These are phyloP conservation scores for Ophion costatus DNA, from an alignment of 2,888 invertebrate species.

Conservation along the genomic window DNA sequence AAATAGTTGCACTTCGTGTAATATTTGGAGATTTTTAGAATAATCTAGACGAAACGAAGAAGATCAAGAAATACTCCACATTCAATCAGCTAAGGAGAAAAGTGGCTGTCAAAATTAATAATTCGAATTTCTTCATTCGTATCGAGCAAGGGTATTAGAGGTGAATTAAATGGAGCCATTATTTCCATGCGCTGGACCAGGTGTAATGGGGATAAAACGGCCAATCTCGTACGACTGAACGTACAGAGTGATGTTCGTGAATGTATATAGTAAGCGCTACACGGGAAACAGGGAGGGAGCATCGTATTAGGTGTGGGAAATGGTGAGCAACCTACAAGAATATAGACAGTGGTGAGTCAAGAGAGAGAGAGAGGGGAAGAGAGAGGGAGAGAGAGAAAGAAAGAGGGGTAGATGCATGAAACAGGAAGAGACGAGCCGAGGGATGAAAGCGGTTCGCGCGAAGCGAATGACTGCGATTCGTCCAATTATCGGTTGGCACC, in stretches of 20 bases:
- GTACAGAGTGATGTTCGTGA: slow-evolving; percentile 24
- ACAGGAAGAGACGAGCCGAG: slow-evolving; percentile 39
- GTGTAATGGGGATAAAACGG: slow-evolving; percentile 12
- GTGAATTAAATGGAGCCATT: neutral
- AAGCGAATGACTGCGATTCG: slow-evolving; percentile 81
- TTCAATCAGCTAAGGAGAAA: no score
- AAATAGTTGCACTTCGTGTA: no score
- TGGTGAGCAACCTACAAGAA: slow-evolving; percentile 34
- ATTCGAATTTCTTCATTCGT: neutral
- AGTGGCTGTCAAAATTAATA: neutral
- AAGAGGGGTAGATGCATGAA: slow-evolving; percentile 21
- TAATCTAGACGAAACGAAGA: no score
- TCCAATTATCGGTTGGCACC: slow-evolving; percentile 82
- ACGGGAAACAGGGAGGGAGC: slow-evolving; percentile 11
- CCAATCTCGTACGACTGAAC: slow-evolving; percentile 34
- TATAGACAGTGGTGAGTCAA: slow-evolving; percentile 46
- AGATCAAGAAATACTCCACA: no score
- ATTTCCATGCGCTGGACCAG: neutral
- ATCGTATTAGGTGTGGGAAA: slow-evolving; percentile 36
- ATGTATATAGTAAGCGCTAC: slow-evolving; percentile 26
- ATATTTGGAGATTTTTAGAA: no score
- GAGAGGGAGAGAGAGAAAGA: slow-evolving; percentile 44
- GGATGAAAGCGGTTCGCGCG: slow-evolving; percentile 74
- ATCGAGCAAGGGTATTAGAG: neutral
- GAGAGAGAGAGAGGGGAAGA: slow-evolving; percentile 1